Percentiles rank a stretch among this genome's conserved stretches.
phyloP scores from a whole-genome alignment of 2,113 vertebrate species.

The Grallaria varia region DNA sequence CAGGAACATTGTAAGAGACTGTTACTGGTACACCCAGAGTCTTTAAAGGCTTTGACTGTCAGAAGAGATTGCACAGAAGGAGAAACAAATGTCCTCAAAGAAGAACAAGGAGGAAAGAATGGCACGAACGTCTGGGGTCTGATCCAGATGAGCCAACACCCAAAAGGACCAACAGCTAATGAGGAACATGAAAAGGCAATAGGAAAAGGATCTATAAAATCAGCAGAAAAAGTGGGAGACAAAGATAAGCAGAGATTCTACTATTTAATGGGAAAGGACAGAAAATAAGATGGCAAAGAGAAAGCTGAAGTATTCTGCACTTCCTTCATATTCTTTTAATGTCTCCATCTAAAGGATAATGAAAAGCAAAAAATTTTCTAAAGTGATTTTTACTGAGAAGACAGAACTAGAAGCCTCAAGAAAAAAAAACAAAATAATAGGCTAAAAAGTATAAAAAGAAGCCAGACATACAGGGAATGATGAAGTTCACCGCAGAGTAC shows the following conservation, averaged over 20 bases:
- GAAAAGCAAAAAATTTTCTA: neutral
- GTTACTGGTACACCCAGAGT: neutral
- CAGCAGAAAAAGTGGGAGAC: neutral
- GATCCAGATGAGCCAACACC: neutral
- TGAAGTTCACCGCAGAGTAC: neutral
- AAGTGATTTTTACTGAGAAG: neutral
- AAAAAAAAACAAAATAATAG: neutral
- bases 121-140: neutral
- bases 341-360: neutral
- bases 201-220: neutral
- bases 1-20: neutral
- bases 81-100: conserved; percentile 4
- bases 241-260: neutral
- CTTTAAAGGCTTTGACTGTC: neutral
- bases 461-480: neutral
- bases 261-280: conserved; percentile 18
- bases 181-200: neutral
- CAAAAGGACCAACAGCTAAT: conserved; percentile 43
- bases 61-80: neutral
- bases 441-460: neutral
- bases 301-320: neutral
- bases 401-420: neutral
- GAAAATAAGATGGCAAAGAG: neutral
- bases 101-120: neutral
- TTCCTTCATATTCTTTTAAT: neutral